A percentile compares a stretch with the other conserved stretches of the same genome.
Conservation (phyloP, 2,797 vertebrate species). For the Acestrorhynchus altus region DNA sequence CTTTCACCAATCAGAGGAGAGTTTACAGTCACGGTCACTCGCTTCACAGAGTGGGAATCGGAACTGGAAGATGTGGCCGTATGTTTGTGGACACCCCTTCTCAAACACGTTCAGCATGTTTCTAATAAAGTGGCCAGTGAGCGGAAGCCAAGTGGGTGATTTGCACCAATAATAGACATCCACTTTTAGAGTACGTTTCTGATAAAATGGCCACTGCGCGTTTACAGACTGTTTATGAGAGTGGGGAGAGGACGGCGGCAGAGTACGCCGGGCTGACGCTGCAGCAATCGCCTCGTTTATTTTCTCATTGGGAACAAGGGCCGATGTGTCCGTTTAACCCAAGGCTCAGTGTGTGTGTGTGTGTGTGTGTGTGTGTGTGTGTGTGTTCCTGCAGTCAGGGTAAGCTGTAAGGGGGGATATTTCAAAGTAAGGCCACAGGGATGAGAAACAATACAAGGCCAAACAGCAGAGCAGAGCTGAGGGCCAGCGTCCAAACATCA, state of each 20-base stretch:
- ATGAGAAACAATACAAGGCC: constrained; percentile 49
- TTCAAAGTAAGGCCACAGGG: constrained; percentile 36
- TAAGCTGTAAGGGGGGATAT: constrained; percentile 1
- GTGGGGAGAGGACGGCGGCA: not conserved
- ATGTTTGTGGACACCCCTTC: too few relatives aligned
- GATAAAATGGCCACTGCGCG: not conserved
- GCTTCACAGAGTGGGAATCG: too few relatives aligned
- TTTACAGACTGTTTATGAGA: not conserved
- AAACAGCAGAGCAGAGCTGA: constrained; percentile 38
- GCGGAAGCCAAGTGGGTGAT: too few relatives aligned
- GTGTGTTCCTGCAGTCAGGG: not conserved
- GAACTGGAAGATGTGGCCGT: too few relatives aligned
- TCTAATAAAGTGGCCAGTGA: too few relatives aligned
- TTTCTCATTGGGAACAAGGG: not conserved
- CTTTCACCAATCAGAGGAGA: too few relatives aligned
- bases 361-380: not conserved
- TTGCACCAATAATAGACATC: too few relatives aligned
- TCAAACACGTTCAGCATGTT: too few relatives aligned
- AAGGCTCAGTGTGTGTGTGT: not conserved
- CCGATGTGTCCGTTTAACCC: not conserved
- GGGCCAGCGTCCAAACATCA: constrained; percentile 1
- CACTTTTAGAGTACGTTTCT: too few relatives aligned
- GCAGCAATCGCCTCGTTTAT: not conserved
- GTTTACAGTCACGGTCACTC: too few relatives aligned
- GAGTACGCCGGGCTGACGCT: not conserved